Conservation (phyloP, 2,888 invertebrate species). For the Melanchra persicariae region DNA sequence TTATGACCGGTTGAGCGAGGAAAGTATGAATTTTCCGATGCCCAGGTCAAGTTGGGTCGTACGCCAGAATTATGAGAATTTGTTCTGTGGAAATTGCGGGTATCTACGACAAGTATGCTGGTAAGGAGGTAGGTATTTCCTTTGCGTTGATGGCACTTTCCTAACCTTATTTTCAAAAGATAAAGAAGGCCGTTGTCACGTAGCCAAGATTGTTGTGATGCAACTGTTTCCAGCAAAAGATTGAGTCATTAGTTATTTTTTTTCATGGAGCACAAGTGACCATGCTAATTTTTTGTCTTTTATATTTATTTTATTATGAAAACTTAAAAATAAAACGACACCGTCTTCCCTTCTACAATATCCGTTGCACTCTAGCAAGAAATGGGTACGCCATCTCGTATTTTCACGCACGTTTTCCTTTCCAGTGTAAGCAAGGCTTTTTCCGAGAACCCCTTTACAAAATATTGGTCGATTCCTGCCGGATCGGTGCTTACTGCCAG, state of each 20-base stretch:
- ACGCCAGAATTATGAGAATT: conserved; percentile 53
- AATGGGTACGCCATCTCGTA: background rate
- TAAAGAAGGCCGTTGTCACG: background rate
- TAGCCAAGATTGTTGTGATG: background rate
- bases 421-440: conserved; percentile 6
- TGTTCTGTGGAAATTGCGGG: conserved; percentile 39
- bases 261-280: background rate
- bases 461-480: conserved; percentile 30
- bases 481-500: conserved; percentile 27
- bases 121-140: conserved; percentile 19
- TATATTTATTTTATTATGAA: too few relatives aligned
- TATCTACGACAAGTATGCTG: conserved; percentile 33
- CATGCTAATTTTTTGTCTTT: too few relatives aligned
- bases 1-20: conserved; percentile 35
- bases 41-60: conserved; percentile 53
- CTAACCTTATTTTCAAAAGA: conserved; percentile 20
- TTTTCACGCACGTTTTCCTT: conserved; percentile 33
- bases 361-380: background rate
- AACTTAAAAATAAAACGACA: background rate
- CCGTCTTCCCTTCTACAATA: background rate
- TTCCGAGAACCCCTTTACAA: conserved; percentile 4
- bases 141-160: conserved; percentile 25
- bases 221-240: background rate
- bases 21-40: conserved; percentile 50
- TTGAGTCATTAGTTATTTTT: background rate